Evolutionary conservation across 2,888 invertebrate genomes (phyloP).

Genomic region (Oscheius sp.): DNA sequence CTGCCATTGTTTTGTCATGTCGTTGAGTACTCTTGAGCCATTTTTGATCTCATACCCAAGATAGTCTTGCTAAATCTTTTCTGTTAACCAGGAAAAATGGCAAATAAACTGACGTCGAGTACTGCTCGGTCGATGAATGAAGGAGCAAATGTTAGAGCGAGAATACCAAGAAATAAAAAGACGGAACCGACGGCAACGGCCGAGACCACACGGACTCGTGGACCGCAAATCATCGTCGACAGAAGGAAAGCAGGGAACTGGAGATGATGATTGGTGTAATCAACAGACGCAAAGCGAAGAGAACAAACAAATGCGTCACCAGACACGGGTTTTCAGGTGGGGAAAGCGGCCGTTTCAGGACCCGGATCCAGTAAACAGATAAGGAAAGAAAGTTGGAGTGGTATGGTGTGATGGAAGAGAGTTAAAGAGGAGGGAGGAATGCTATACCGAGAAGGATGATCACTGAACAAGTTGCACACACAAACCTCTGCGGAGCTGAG

Average conservation of each 20-base stretch:
- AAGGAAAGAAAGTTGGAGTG: no score
- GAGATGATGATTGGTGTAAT: background rate
- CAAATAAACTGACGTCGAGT: slow-evolving; percentile 33
- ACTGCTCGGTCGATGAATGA: slow-evolving; percentile 39
- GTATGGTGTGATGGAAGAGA: background rate
- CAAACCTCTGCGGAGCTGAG: no score
- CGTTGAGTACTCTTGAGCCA: slow-evolving; percentile 62
- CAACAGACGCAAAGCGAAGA: background rate
- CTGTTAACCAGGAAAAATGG: background rate
- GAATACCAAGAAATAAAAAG: slow-evolving; percentile 35
- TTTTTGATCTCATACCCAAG: slow-evolving; percentile 61
- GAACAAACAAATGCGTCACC: slow-evolving; percentile 10
- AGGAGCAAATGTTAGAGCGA: slow-evolving; percentile 37
- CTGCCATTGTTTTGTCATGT: slow-evolving; percentile 64
- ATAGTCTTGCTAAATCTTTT: slow-evolving; percentile 53
- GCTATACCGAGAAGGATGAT: no score
- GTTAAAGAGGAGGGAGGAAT: no score
- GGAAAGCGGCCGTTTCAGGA: no score
- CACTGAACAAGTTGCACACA: no score
- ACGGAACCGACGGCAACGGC: slow-evolving; percentile 32
- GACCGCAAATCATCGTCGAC: background rate
- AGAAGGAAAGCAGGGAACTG: background rate
- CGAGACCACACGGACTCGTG: background rate
- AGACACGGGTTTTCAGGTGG: background rate
- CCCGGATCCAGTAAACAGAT: no score